Evolutionary conservation across 30 jellyfish, hydroid and myxozoan genomes (phyloP), one percentile per base, ranked within the genome.

Genomic region (Cassiopea xamachana): DNA sequence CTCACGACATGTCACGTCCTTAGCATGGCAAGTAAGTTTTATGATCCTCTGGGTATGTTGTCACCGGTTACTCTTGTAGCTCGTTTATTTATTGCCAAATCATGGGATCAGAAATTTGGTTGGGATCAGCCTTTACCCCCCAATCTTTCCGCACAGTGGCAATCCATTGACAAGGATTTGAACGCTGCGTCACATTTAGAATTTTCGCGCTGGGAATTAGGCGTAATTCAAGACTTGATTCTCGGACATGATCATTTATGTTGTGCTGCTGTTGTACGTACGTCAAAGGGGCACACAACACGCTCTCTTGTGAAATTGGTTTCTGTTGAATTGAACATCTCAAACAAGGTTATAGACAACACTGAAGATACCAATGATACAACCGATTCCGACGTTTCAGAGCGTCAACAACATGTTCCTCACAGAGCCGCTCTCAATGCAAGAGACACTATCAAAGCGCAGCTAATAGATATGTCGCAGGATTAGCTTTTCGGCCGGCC

Each of bases 41-140:
- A 14, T 84, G 91, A 83, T 69, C 91, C 91, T 7, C 84, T 83
- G 49, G 91, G 86, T n/a, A 16, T 83, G 48, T 45, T 69, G 48
- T 83, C 71, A 49, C 91, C 91, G 73, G 84, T 69, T 55, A 81
- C 81, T 3, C 14, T 81, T 16, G 79, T 81, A 27, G 90, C 90
- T 43, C 90, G 82, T 60, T 80, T 55, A 13, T 81, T 81, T 60
- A 39, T 81, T 27, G 83, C 90, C 43, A 60, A 81, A 10, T 71
- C 59, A 18, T 15, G 90, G 90, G 90, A 81, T 17, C 82, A 60
- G 45, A 61, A 43, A 59, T 48, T 81, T 47, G 71, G 90, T 12
- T 81, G 90, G 90, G 90, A 81, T 71, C 90, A 81, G 59, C 90
- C 90, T 15, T 81, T 81, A 27, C 90, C 90, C 72, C 10, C 59